A percentile compares a stretch with the other conserved stretches of the same genome.
These are phyloP conservation scores for Papilio polytes DNA, from an alignment of 1,140 invertebrate species.

Conservation along the genomic window DNA sequence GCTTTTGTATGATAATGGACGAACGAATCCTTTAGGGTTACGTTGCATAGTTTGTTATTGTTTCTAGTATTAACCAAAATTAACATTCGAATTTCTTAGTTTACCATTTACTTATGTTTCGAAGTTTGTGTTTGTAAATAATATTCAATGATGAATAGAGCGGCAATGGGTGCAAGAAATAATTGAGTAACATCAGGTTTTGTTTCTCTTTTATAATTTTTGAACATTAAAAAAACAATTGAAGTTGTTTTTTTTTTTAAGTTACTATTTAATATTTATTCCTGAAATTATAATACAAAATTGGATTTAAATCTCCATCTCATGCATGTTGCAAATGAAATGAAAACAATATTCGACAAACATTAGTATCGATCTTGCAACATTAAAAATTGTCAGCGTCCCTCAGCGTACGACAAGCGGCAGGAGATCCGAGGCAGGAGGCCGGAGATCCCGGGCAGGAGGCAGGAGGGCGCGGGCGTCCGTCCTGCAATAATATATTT, in stretches of 20 bases:
- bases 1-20: slow-evolving; percentile 39
- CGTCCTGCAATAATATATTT: slow-evolving; percentile 83
- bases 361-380: slow-evolving; percentile 74
- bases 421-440: slow-evolving; percentile 50
- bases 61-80: background rate
- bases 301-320: background rate
- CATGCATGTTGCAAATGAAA: slow-evolving; percentile 42
- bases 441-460: slow-evolving; percentile 57
- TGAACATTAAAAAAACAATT: background rate
- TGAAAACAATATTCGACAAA: slow-evolving; percentile 59
- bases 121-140: no score
- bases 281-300: background rate
- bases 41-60: slow-evolving; percentile 14
- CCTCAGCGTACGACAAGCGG: slow-evolving; percentile 51
- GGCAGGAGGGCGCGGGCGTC: slow-evolving; percentile 60
- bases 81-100: background rate
- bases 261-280: background rate
- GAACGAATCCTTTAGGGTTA: slow-evolving; percentile 30
- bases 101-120: background rate
- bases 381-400: slow-evolving; percentile 73
- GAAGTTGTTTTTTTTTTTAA: background rate
- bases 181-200: background rate
- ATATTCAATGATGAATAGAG: no score
- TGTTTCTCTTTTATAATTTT: background rate
- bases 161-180: no score